Conservation (phyloP, 2,797 vertebrate species). For the Urophycis tenuis region DNA sequence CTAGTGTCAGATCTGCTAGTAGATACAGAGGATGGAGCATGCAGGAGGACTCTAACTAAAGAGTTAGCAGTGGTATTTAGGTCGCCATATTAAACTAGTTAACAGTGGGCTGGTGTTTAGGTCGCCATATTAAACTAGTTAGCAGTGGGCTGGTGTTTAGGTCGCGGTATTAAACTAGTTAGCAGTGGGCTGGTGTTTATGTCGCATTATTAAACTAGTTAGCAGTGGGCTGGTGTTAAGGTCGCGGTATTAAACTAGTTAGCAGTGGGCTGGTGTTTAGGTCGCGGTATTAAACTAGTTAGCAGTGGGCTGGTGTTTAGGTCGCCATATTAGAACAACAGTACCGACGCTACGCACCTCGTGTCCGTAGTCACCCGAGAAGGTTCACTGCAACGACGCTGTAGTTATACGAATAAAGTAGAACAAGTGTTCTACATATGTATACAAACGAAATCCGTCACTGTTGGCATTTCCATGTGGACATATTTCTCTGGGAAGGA, state of each 20-base stretch:
- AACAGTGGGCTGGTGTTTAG: no score
- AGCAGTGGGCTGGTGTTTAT: no score
- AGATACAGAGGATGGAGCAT: not conserved
- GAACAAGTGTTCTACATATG: not conserved
- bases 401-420: not conserved
- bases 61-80: not conserved
- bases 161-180: no score
- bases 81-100: no score
- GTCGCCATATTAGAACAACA: not conserved
- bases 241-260: no score
- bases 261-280: no score
- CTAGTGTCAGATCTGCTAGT: not conserved
- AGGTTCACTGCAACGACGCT: not conserved
- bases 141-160: no score
- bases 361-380: not conserved
- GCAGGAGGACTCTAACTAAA: not conserved
- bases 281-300: no score
- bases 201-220: no score
- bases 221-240: no score
- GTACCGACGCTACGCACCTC: not conserved
- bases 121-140: no score
- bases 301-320: not conserved
- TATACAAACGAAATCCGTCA: not conserved
- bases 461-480: not conserved
- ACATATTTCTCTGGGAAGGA: not conserved